Percentiles rank a stretch among this genome's conserved stretches.
Evolutionary conservation across 53 echinoderm and acorn worm genomes (phyloP).

Genomic region (Zoroaster sp.): DNA sequence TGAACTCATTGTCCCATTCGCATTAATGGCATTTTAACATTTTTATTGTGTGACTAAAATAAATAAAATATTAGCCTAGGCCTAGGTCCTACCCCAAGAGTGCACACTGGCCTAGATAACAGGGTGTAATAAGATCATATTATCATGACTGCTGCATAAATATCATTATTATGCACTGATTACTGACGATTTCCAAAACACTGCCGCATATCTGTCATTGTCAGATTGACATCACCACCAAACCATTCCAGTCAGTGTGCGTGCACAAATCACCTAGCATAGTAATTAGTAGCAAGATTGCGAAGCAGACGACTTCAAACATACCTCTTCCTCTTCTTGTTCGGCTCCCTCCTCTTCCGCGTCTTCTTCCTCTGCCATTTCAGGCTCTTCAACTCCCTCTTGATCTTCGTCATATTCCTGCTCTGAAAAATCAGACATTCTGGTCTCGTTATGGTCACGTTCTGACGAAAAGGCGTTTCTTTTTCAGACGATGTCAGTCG

Average conservation of each 20-base stretch:
- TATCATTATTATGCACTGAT: too few species aligned
- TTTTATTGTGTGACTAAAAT: too few species aligned
- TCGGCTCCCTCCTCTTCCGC: conserved; percentile 84
- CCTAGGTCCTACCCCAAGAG: too few species aligned
- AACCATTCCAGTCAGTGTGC: not conserved
- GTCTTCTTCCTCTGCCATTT: conserved; percentile 81
- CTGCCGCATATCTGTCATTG: not conserved
- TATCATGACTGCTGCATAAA: too few species aligned
- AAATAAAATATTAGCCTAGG: too few species aligned
- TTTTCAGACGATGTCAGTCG: not conserved
- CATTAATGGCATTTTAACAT: too few species aligned
- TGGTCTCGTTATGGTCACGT: not conserved
- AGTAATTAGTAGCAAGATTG: too few species aligned
- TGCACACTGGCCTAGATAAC: too few species aligned
- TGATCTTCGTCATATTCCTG: conserved; percentile 98
- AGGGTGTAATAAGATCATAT: too few species aligned
- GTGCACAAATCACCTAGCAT: not conserved
- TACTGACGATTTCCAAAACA: not conserved
- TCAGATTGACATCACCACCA: not conserved
- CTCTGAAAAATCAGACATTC: conserved; percentile 94
- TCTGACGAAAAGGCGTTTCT: not conserved
- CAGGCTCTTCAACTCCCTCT: conserved; percentile 96
- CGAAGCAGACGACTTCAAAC: not conserved
- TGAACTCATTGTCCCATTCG: too few species aligned
- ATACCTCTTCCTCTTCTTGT: conserved; percentile 94